Percentiles rank a stretch among this genome's conserved stretches.
Evolutionary conservation across 2,888 invertebrate species (phyloP).

Genomic region (Trachelus troglodyta): DNA sequence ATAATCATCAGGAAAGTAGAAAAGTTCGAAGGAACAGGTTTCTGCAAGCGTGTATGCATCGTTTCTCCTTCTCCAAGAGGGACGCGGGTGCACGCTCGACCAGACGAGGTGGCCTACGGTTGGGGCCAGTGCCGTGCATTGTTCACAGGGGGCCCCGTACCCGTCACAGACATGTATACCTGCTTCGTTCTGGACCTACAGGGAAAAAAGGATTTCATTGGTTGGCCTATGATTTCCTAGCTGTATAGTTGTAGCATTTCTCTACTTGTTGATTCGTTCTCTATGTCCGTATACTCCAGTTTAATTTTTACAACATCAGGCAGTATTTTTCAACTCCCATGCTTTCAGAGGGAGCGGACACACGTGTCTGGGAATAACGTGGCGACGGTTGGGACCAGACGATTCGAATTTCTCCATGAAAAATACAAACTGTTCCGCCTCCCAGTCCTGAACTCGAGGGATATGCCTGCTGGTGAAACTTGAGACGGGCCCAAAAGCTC

Average conservation of each 20-base stretch:
- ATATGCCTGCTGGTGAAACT: background rate
- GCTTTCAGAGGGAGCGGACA: background rate
- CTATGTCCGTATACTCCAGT: background rate
- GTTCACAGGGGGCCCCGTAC: background rate
- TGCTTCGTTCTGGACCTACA: background rate
- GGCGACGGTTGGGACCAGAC: background rate
- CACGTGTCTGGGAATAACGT: background rate
- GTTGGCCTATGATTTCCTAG: background rate
- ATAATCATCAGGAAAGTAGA: conserved; percentile 55
- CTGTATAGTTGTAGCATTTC: background rate
- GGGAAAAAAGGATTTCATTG: background rate
- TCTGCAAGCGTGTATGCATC: conserved; percentile 47
- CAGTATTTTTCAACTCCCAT: background rate
- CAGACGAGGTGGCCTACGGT: conserved; percentile 56
- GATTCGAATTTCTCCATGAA: background rate
- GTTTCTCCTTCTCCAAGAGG: conserved; percentile 23
- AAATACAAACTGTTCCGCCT: background rate
- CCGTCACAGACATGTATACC: background rate
- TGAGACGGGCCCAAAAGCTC: background rate
- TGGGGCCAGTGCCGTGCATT: conserved; percentile 44
- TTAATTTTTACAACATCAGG: background rate
- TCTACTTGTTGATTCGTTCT: background rate
- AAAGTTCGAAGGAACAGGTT: conserved; percentile 61
- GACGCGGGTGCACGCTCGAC: conserved; percentile 51
- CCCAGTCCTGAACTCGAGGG: background rate